Evolutionary conservation across 2,797 vertebrate species (phyloP).

Genomic region (Sebastes itinus): DNA sequence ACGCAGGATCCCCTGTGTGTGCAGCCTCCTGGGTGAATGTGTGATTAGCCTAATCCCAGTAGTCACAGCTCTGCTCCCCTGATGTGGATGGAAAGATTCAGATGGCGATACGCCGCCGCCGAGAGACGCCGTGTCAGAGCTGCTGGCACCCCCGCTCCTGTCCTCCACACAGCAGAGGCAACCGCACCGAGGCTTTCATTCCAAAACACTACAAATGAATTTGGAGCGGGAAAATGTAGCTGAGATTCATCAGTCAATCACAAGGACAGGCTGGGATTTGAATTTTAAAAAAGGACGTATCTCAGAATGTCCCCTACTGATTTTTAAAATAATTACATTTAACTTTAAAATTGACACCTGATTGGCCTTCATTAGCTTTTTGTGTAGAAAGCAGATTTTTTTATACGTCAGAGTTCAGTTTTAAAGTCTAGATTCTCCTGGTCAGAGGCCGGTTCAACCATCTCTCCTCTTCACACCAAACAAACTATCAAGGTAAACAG

Average conservation of each 20-base stretch:
- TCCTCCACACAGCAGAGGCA: constrained; percentile 30
- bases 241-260: constrained; percentile 6
- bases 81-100: constrained; percentile 69
- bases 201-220: constrained; percentile 43
- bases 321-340: not conserved
- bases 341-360: not conserved
- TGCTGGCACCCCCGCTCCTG: constrained; percentile 11
- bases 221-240: constrained; percentile 11
- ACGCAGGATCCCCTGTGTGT: constrained; percentile 50
- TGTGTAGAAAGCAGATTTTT: not conserved
- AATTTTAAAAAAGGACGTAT: not conserved
- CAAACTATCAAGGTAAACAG: constrained; percentile 51
- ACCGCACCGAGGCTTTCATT: constrained; percentile 29
- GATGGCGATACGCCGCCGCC: constrained; percentile 50
- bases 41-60: constrained; percentile 73
- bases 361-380: not conserved
- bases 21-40: constrained; percentile 62
- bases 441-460: not conserved
- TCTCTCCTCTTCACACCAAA: constrained; percentile 38
- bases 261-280: not conserved
- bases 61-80: constrained; percentile 72
- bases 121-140: constrained; percentile 45
- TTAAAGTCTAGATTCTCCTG: not conserved
- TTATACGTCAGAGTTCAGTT: not conserved
- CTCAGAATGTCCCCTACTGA: not conserved